Evolutionary conservation across 2,113 vertebrate genomes (phyloP).

Genomic region (Tragelaphus buxtoni): DNA sequence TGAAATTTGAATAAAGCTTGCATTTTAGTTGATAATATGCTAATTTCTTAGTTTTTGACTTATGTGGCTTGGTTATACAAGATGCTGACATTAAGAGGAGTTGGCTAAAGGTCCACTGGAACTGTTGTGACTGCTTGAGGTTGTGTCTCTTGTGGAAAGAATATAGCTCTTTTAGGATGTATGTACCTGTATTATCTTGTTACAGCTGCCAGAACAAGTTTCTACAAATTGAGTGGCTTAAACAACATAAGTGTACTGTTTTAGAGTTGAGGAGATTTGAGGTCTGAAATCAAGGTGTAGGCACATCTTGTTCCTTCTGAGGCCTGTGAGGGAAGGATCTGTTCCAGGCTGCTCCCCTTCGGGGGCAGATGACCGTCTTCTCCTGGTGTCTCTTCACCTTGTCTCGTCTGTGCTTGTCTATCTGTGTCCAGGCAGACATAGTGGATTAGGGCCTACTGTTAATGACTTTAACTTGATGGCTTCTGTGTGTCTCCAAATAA

Average conservation of each 20-base stretch:
- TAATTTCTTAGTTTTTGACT: not conserved
- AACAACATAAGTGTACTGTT: not conserved
- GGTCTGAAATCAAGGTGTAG: not conserved
- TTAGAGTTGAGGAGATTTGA: not conserved
- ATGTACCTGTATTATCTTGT: not conserved
- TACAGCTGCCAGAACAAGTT: not conserved
- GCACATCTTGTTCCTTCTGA: not conserved
- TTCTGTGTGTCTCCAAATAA: not conserved
- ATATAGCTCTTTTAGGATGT: not conserved
- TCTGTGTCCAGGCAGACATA: not conserved
- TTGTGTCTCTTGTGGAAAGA: not conserved
- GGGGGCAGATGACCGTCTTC: rapidly evolving
- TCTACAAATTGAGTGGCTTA: not conserved
- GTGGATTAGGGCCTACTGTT: not conserved
- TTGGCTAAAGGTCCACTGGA: not conserved
- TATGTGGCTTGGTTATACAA: not conserved
- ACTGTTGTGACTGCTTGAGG: not conserved
- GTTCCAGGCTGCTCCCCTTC: not conserved
- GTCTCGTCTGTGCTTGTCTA: not conserved
- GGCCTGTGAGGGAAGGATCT: not conserved
- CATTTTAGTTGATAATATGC: not conserved
- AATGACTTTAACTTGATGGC: not conserved
- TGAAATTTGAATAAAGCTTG: not conserved
- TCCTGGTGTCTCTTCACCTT: not conserved
- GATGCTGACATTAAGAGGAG: not conserved